A percentile compares a stretch with the other conserved stretches of the same genome.
Conservation (phyloP, 2,113 vertebrate species). For the Vanacampus margaritifer region DNA sequence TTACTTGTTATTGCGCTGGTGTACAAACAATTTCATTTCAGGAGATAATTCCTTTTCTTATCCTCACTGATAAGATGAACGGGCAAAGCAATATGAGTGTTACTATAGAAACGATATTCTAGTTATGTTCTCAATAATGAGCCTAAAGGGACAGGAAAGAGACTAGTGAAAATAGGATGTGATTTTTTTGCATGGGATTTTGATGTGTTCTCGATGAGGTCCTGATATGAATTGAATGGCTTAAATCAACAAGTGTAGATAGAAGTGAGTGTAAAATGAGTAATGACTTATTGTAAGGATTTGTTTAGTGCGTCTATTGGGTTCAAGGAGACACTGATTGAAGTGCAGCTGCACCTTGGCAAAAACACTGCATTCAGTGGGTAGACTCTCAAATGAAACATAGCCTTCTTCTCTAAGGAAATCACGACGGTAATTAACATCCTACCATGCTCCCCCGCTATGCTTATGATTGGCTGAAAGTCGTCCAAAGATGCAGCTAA, state of each 20-base stretch:
- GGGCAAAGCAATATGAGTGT: constrained; percentile 34
- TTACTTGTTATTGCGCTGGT: neutral
- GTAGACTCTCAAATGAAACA: constrained; percentile 43
- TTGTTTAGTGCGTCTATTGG: constrained; percentile 33
- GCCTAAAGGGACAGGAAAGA: constrained; percentile 21
- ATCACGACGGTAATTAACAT: constrained; percentile 63
- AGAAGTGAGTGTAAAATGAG: constrained; percentile 10
- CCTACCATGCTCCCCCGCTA: constrained; percentile 38
- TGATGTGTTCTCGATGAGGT: constrained; percentile 23
- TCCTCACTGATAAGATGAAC: constrained; percentile 12
- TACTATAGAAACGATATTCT: constrained; percentile 47
- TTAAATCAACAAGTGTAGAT: constrained; percentile 15
- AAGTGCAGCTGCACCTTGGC: constrained; percentile 26
- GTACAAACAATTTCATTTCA: constrained; percentile 9
- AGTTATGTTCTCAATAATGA: constrained; percentile 32
- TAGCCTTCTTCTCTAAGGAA: constrained; percentile 55
- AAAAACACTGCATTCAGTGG: constrained; percentile 31
- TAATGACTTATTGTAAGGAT: constrained; percentile 29
- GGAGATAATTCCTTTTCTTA: constrained; percentile 29
- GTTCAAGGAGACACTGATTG: constrained; percentile 42
- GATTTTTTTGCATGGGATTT: constrained; percentile 25
- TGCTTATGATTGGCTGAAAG: constrained; percentile 58
- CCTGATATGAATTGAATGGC: neutral
- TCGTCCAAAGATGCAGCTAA: constrained; percentile 43
- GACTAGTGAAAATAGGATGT: constrained; percentile 23